Evolutionary conservation across 2,797 vertebrate species (phyloP).

Genomic region (Hirundo rustica): DNA sequence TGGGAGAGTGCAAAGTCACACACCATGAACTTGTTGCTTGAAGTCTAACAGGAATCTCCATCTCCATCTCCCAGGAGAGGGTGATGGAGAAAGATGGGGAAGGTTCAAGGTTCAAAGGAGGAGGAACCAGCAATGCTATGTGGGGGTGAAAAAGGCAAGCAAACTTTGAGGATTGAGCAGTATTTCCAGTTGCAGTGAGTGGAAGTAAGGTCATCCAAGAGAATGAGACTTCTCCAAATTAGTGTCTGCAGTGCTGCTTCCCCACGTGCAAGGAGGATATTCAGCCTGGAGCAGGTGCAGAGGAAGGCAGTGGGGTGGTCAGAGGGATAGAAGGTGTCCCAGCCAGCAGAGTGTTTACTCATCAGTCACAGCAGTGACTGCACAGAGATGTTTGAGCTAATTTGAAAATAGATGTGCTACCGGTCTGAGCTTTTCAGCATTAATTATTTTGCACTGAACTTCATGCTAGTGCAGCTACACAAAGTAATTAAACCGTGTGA

Average conservation of each 20-base stretch:
- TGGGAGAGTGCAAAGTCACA: neutral
- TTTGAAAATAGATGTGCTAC: neutral
- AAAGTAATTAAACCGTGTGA: constrained; percentile 42
- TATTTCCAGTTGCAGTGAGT: neutral
- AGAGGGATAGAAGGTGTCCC: neutral
- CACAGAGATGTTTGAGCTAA: neutral
- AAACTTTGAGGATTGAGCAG: neutral
- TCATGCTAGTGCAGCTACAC: constrained; percentile 40
- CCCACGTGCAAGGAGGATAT: neutral
- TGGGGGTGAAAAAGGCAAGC: neutral
- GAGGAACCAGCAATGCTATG: neutral
- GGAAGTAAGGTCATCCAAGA: neutral
- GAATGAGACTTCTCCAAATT: neutral
- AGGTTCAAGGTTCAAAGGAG: neutral
- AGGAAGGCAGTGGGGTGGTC: neutral
- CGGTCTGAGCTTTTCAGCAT: neutral
- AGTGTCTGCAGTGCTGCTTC: neutral
- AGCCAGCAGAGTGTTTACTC: neutral
- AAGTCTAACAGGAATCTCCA: neutral
- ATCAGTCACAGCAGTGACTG: neutral
- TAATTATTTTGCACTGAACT: constrained; percentile 50
- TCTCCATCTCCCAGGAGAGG: neutral
- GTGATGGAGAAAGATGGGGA: neutral
- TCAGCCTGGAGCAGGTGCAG: constrained; percentile 27
- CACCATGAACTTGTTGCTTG: neutral